Evolutionary conservation across 2,113 vertebrate species (phyloP).

Genomic region (Planiliza haematocheilus): DNA sequence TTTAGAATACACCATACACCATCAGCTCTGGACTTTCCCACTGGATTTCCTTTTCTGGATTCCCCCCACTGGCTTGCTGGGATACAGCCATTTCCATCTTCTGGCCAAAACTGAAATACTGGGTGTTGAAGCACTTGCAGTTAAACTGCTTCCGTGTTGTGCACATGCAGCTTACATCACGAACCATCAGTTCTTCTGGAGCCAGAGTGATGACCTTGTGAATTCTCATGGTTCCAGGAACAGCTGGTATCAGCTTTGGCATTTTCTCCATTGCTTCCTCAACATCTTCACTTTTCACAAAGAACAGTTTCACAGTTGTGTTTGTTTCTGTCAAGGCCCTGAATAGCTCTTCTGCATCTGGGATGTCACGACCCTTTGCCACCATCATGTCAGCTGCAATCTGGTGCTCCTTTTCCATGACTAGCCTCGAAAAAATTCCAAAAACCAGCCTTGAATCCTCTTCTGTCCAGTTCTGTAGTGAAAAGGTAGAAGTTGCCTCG

Average conservation of each 20-base stretch:
- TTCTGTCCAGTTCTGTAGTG: not conserved
- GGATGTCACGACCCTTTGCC: no score
- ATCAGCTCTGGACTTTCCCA: not conserved
- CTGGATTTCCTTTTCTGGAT: not conserved
- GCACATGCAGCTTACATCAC: conserved; percentile 5
- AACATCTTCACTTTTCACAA: no score
- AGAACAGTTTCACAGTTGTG: no score
- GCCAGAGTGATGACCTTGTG: not conserved
- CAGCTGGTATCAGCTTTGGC: not conserved
- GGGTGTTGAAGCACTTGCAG: not conserved
- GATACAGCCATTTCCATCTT: not conserved
- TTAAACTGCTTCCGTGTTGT: not conserved
- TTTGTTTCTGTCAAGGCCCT: no score
- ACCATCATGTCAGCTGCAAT: no score
- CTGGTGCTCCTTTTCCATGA: not conserved
- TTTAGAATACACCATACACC: not conserved
- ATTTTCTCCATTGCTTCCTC: not conserved
- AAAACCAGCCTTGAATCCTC: no score
- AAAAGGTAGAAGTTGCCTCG: not conserved
- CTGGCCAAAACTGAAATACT: not conserved
- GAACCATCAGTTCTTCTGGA: conserved; percentile 1
- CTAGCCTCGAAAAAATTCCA: no score
- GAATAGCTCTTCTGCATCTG: no score
- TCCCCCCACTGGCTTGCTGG: not conserved
- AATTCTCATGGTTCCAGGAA: not conserved